A percentile compares a stretch with the other conserved stretches of the same genome.
These are phyloP conservation scores for Lithobius niger DNA, from an alignment of 1,140 invertebrate species.

Conservation along the genomic window DNA sequence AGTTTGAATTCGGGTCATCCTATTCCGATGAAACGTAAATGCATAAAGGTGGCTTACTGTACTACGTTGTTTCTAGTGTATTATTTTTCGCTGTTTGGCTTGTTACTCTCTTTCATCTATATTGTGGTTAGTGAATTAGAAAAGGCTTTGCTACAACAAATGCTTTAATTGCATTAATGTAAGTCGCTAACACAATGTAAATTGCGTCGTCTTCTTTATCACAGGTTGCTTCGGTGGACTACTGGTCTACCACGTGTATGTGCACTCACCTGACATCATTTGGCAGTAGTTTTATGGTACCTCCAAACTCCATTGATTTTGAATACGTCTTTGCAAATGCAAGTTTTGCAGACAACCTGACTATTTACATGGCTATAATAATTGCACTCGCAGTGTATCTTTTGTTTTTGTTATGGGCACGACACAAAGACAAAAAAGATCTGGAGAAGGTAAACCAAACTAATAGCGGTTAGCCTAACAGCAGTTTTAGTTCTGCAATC, in stretches of 20 bases:
- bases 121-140: no score
- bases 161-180: no score
- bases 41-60: no score
- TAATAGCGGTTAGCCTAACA: no score
- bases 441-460: conserved; percentile 31
- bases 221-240: conserved; percentile 20
- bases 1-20: no score
- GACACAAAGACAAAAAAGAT: conserved; percentile 37
- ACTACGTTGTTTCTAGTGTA: no score
- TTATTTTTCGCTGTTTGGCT: no score
- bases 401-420: conserved; percentile 34
- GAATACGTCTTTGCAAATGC: conserved; percentile 38
- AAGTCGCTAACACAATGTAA: no score
- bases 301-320: conserved; percentile 43
- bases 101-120: no score
- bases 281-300: conserved; percentile 39
- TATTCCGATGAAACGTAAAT: no score
- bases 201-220: not conserved
- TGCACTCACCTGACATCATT: conserved; percentile 42
- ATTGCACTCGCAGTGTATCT: conserved; percentile 34
- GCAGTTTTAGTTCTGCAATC: no score
- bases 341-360: conserved; percentile 40
- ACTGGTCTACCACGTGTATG: conserved; percentile 31
- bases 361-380: conserved; percentile 40
- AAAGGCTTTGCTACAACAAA: no score